These are phyloP conservation scores for Pogona vitticeps DNA, from an alignment of 2,113 vertebrate genomes.

Conservation along the genomic window DNA sequence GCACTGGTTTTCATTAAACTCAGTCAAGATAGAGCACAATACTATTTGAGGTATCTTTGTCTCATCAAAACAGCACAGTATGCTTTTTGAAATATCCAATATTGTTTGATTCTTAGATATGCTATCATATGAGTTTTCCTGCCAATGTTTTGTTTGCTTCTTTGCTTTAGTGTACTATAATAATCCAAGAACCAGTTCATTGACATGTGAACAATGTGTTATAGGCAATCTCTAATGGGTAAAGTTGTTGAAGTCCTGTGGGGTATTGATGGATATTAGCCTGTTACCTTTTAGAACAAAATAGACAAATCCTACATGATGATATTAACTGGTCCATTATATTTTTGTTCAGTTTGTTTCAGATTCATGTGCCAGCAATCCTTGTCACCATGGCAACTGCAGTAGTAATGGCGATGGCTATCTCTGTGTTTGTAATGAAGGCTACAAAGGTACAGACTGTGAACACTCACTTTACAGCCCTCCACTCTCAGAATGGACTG, in stretches of 20 bases:
- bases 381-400: slow-evolving; percentile 98
- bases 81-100: background rate
- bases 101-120: background rate
- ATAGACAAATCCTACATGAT: slow-evolving; percentile 19
- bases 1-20: background rate
- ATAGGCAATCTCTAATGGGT: slow-evolving; percentile 25
- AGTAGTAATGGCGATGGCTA: slow-evolving; percentile 79
- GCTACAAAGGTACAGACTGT: slow-evolving; percentile 85
- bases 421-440: slow-evolving; percentile 85
- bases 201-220: slow-evolving; percentile 18
- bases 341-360: slow-evolving; percentile 84
- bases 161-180: slow-evolving; percentile 6
- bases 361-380: slow-evolving; percentile 92
- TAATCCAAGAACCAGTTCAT: slow-evolving; percentile 25
- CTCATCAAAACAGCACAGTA: background rate
- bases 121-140: background rate
- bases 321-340: slow-evolving; percentile 62
- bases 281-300: background rate
- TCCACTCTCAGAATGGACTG: slow-evolving; percentile 68
- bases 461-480: slow-evolving; percentile 70
- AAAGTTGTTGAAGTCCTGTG: slow-evolving; percentile 42
- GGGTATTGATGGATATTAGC: slow-evolving; percentile 23
- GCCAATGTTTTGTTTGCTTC: background rate
- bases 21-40: background rate
- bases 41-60: background rate